phyloP scores from a whole-genome alignment of 2,797 vertebrate species.

The Naso thynnoides region DNA sequence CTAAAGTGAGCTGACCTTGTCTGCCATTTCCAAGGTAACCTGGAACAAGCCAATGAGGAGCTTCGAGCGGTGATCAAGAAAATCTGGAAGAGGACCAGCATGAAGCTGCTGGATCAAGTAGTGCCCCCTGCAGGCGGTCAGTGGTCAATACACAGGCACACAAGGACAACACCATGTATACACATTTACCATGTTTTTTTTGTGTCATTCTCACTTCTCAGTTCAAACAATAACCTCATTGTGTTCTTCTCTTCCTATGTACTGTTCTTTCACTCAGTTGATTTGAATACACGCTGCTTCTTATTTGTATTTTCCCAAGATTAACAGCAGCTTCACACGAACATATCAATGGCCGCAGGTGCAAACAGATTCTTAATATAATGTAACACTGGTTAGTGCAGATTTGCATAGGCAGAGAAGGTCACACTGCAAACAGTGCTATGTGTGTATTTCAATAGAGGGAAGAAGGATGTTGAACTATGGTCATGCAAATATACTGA shows the following conservation, averaged over 20 bases:
- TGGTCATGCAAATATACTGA: neutral
- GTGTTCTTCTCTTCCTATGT: neutral
- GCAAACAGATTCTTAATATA: too few species aligned
- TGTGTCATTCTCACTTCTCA: neutral
- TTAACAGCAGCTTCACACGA: neutral
- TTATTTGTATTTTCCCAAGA: conserved; percentile 26
- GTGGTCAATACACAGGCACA: conserved; percentile 69
- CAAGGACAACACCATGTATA: neutral
- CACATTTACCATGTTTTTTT: neutral
- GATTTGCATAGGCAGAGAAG: conserved; percentile 1
- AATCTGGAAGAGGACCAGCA: conserved; percentile 99
- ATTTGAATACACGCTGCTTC: conserved; percentile 5
- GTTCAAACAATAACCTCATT: neutral
- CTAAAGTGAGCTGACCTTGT: neutral
- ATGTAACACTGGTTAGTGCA: neutral
- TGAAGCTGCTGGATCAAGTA: conserved; percentile 98
- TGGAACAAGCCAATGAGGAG: conserved; percentile 98
- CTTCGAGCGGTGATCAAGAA: conserved; percentile 97
- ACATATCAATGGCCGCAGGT: neutral
- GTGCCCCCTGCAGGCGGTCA: conserved; percentile 98
- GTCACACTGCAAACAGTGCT: neutral
- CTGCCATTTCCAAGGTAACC: conserved; percentile 87
- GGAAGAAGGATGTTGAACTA: neutral
- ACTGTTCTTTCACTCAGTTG: neutral
- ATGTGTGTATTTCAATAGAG: neutral